Percentiles rank a stretch among this genome's conserved stretches.
phyloP scores from a whole-genome alignment of 92 coral and sea anemone genomes.

The Umimayanthus chanpuru region DNA sequence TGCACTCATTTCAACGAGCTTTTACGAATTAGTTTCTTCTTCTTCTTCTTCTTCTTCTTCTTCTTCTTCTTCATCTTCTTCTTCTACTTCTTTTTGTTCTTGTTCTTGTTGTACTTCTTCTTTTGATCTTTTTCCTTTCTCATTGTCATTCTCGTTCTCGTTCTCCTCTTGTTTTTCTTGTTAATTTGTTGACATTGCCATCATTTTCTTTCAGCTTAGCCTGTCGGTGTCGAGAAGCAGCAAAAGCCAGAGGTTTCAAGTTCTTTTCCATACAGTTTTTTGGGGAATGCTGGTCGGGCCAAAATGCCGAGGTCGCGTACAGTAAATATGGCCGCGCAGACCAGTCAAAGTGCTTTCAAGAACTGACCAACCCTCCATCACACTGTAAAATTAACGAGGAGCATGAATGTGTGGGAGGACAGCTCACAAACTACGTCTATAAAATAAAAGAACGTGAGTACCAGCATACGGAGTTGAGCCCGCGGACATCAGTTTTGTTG shows the following conservation, averaged over 20 bases:
- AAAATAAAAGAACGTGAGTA: constrained; percentile 29
- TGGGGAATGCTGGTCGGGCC: constrained; percentile 38
- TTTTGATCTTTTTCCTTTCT: too few relatives aligned
- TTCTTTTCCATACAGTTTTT: constrained; percentile 18
- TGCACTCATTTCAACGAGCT: too few relatives aligned
- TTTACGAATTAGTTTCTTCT: not conserved
- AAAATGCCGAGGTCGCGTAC: constrained; percentile 27
- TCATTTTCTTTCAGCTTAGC: constrained; percentile 10
- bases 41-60: not conserved
- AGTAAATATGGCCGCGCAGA: constrained; percentile 8
- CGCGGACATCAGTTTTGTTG: too few relatives aligned
- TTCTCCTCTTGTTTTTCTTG: too few relatives aligned
- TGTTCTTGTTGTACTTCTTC: too few relatives aligned
- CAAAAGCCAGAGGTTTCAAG: constrained; percentile 13
- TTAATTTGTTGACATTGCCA: too few relatives aligned
- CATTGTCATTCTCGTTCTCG: too few relatives aligned
- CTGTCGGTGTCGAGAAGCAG: constrained; percentile 34
- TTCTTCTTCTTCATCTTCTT: not conserved
- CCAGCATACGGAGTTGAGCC: too few relatives aligned
- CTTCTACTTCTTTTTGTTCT: too few relatives aligned
- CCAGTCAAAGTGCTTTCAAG: constrained; percentile 1
- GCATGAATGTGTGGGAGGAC: constrained; percentile 25
- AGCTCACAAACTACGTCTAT: not conserved
- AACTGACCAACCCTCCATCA: constrained; percentile 14
- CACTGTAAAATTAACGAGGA: constrained; percentile 1